phyloP scores from a whole-genome alignment of 2,888 invertebrate species.

The Plebejus argus region DNA sequence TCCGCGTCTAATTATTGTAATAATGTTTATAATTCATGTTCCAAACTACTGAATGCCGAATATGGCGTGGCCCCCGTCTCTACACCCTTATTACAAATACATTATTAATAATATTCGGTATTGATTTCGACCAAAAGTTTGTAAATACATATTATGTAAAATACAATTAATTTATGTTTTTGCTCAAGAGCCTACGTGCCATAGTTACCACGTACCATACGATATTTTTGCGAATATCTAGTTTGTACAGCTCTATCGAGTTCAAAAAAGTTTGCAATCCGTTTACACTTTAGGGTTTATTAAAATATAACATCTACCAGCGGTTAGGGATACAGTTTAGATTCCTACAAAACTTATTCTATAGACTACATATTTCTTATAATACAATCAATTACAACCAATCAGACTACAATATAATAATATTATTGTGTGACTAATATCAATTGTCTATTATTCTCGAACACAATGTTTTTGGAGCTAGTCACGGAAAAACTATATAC shows the following conservation, averaged over 20 bases:
- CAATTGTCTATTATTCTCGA: neutral
- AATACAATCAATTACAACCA: no score
- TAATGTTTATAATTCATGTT: conserved; percentile 22
- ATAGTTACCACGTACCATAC: no score
- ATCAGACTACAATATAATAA: no score
- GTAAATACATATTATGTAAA: no score
- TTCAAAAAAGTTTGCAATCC: no score
- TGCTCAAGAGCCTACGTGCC: neutral
- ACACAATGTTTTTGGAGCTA: neutral
- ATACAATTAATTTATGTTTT: neutral
- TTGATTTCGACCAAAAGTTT: neutral
- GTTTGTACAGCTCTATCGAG: no score
- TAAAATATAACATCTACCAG: no score
- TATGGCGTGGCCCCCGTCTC: neutral
- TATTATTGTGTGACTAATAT: neutral
- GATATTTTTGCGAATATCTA: no score
- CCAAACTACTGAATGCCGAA: neutral
- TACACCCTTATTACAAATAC: neutral
- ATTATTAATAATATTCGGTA: neutral
- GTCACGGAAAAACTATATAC: neutral
- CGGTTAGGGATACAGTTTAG: no score
- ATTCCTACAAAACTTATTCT: no score
- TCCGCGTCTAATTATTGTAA: conserved; percentile 38
- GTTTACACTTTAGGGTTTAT: no score
- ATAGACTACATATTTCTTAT: no score